These are phyloP conservation scores for Platysteira castanea DNA, from an alignment of 2,113 vertebrate genomes.

Conservation along the genomic window DNA sequence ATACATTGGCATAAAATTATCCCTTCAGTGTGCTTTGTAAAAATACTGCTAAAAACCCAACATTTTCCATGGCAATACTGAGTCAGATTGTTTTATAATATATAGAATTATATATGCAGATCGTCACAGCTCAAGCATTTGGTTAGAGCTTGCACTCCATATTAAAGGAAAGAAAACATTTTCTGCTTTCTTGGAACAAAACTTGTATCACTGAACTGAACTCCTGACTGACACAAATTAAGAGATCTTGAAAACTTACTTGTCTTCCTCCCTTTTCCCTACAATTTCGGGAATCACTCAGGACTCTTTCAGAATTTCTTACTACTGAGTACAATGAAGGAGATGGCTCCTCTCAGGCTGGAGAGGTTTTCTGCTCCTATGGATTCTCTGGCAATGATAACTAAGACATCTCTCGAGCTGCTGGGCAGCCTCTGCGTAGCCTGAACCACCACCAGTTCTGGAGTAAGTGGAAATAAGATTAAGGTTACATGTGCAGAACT, in stretches of 20 bases:
- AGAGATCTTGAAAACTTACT: not conserved
- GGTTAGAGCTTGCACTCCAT: not conserved
- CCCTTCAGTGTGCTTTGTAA: conserved; percentile 41
- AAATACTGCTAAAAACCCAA: not conserved
- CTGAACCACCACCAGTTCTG: not conserved
- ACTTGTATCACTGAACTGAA: not conserved
- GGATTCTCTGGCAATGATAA: not conserved
- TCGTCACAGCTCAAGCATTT: not conserved
- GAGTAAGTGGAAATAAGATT: not conserved
- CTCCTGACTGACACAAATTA: not conserved
- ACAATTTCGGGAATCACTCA: not conserved
- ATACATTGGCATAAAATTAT: conserved; percentile 58
- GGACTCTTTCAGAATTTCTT: not conserved
- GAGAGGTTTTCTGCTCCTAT: not conserved
- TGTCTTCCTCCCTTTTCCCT: not conserved
- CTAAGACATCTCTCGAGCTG: not conserved
- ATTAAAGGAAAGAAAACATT: not conserved
- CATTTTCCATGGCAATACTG: conserved; percentile 45
- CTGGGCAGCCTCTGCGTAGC: not conserved
- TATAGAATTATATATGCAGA: not conserved
- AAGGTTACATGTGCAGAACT: not conserved
- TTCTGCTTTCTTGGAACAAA: not conserved
- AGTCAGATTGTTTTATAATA: conserved; percentile 45
- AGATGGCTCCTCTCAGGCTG: not conserved
- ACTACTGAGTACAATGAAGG: not conserved